Evolutionary conservation across 2,888 invertebrate species (phyloP), one percentile per base, ranked within the genome.

Genomic region (Anagyrus pseudococci): DNA sequence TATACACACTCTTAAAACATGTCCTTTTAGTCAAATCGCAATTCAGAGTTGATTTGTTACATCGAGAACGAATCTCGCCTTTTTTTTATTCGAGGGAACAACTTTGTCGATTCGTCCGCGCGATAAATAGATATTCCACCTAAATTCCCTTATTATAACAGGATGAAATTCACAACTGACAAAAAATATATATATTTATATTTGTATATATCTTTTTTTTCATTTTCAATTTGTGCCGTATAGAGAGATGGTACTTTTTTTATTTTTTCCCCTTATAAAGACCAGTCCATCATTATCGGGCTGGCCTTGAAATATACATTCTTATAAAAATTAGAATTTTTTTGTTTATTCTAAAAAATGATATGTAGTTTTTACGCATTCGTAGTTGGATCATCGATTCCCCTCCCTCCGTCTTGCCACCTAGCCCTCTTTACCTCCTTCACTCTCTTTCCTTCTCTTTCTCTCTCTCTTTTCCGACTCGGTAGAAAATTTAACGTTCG

Each of bases 261-360:
- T 8, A 44, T 13, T 43, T 43, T 17, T 33, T 19, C 22, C 23
- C 4, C 8, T 47, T 17, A 6, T 23, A 15, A 10, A 37, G 33
- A 37, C 8, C 33, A 37, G 33, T 15, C 33, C 13, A 10, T 22
- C 7, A 2, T 57, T 22, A 44, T 10, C 43, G 33, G 50, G 6
- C n/a, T 52, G 29, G 23, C 19, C 26, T 56, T 20, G 25, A 49
- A 59, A 59, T 62, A 50, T 40, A 46, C n/a, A n/a, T n/a, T 56
- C 40, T 46, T 62, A 62, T 29, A 56, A 48, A 50, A 8, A n/a
- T 54, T 48, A 13, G 17, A 56, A 56, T 33, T 56, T 8, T 37
- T 64, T 23, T n/a, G n/a, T n/a, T n/a, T n/a, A n/a, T 46, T 25
- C 37, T 54, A 62, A 54, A 61, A 57, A 58, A 62, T 65, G 65